Base-by-base conservation (phyloP, 2,888 invertebrate genomes). In the Listrodromus nycthemerus region DNA sequence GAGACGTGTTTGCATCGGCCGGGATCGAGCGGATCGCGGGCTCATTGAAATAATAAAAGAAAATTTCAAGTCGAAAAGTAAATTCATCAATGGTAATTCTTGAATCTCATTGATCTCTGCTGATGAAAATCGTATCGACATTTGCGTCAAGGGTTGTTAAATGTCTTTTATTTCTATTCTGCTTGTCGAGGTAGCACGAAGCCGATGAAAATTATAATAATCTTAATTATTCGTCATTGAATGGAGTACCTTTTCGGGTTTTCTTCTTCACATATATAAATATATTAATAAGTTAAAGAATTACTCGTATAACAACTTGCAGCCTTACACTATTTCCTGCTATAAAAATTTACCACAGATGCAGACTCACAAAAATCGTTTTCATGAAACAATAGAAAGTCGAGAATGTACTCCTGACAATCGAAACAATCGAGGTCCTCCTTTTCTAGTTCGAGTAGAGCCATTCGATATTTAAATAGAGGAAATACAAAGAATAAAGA, bases 371-470 rank as follows among this genome's bases (percentile, higher is more conserved):
- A 52, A 52, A 21, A 21, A 19, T 52, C 10, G 19, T 37, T 4
- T 21, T 33, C 21, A 30, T 75, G 52, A 70, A 76, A 55, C 6
- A 82, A 67, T 27, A 48, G 50, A 70, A 52, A 74, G 81, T 86
- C 87, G 86, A 87, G 86, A 88, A 87, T 88, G 87, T 83, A 83
- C 83, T 83, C 73, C 76, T 73, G 48, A 71, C 27, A n/a, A 37
- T 79, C 21, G 41, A 73, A 13, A 52, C 41, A 61, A 66, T 80
- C 83, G 80, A 83, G 83, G 76, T 78, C 79, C 84, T 82, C 82
- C 84, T 84, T 82, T 82, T 78, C 63, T 81, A 52, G 67, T 80
- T 77, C 52, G 21, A 66, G 63, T 79, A 58, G 73, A 67, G 67
- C 75, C 82, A 75, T 66, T 65, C 33, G 41, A 45, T 41, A 30